These are phyloP conservation scores for Eurystomus gularis DNA, from an alignment of 2,113 vertebrate genomes.

Conservation along the genomic window DNA sequence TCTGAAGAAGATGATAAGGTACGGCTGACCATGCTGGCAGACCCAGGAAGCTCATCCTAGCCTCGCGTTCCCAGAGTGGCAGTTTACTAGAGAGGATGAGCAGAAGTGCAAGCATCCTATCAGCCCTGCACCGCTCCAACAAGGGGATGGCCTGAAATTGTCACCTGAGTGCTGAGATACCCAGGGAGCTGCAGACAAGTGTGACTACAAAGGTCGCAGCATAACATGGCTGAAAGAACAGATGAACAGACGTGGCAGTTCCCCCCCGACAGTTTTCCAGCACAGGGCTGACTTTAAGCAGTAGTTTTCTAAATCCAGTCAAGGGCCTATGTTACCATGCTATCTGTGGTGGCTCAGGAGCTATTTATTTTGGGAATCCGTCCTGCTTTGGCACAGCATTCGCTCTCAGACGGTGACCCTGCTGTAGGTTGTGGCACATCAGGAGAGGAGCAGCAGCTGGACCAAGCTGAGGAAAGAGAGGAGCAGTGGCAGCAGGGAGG, in stretches of 20 bases:
- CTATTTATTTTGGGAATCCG: conserved; percentile 19
- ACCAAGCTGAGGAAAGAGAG: neutral
- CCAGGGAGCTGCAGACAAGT: neutral
- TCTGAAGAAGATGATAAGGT: neutral
- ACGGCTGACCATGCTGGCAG: fast-evolving
- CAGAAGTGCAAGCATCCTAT: neutral
- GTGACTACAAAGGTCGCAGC: neutral
- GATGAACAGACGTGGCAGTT: neutral
- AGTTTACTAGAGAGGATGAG: neutral
- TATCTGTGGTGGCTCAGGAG: conserved; percentile 6
- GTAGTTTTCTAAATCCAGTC: neutral
- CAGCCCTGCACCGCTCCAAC: neutral
- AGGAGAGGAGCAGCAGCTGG: neutral
- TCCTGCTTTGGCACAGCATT: neutral
- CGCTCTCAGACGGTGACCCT: neutral
- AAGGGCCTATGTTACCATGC: neutral
- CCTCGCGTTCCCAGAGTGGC: neutral
- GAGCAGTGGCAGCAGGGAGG: neutral
- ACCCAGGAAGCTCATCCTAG: neutral
- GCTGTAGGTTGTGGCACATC: neutral
- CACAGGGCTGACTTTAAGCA: neutral
- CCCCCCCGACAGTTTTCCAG: neutral
- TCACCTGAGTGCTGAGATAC: neutral
- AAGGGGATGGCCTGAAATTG: neutral
- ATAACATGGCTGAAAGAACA: neutral